A percentile compares a stretch with the other conserved stretches of the same genome.
Conservation (phyloP, 2,888 invertebrate genomes). For the Mellilla xanthometata region DNA sequence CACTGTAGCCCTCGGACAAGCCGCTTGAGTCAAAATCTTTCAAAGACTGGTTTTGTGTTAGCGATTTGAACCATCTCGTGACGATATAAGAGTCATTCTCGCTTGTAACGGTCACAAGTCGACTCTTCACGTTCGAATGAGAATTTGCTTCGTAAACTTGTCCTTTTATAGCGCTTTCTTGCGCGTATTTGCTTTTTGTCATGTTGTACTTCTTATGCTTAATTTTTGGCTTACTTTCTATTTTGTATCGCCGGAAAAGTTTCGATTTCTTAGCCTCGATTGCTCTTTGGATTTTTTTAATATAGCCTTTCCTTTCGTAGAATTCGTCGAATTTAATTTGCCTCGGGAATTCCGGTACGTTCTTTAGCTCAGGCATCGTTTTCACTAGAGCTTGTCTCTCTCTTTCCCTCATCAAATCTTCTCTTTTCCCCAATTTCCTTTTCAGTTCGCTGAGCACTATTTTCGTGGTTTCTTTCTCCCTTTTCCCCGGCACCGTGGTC, state of each 20-base stretch:
- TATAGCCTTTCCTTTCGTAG: slow-evolving; percentile 53
- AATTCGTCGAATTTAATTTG: slow-evolving; percentile 63
- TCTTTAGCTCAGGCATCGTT: slow-evolving; percentile 70
- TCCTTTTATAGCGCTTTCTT: slow-evolving; percentile 45
- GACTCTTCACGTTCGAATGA: slow-evolving; percentile 45
- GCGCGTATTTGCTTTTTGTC: slow-evolving; percentile 40
- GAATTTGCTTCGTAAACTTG: slow-evolving; percentile 49
- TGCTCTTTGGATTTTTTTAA: slow-evolving; percentile 50
- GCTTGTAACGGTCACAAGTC: slow-evolving; percentile 43
- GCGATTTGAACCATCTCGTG: slow-evolving; percentile 52
- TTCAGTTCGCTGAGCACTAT: slow-evolving; percentile 67
- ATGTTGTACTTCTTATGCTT: slow-evolving; percentile 41
- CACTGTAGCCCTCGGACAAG: slow-evolving; percentile 45
- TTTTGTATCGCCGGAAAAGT: slow-evolving; percentile 41
- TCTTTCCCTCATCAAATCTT: slow-evolving; percentile 74
- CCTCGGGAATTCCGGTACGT: slow-evolving; percentile 70
- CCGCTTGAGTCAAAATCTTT: slow-evolving; percentile 35
- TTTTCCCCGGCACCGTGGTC: slow-evolving; percentile 63
- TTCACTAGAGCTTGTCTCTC: slow-evolving; percentile 72
- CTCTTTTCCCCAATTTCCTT: slow-evolving; percentile 69
- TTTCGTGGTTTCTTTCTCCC: slow-evolving; percentile 63
- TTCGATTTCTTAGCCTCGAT: slow-evolving; percentile 32
- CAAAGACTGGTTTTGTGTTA: slow-evolving; percentile 3
- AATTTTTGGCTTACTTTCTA: slow-evolving; percentile 26
- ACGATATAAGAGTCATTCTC: slow-evolving; percentile 35